Evolutionary conservation across 2,797 vertebrate genomes (phyloP), one percentile per base, ranked within the genome.

Genomic region (Florisuga fusca): DNA sequence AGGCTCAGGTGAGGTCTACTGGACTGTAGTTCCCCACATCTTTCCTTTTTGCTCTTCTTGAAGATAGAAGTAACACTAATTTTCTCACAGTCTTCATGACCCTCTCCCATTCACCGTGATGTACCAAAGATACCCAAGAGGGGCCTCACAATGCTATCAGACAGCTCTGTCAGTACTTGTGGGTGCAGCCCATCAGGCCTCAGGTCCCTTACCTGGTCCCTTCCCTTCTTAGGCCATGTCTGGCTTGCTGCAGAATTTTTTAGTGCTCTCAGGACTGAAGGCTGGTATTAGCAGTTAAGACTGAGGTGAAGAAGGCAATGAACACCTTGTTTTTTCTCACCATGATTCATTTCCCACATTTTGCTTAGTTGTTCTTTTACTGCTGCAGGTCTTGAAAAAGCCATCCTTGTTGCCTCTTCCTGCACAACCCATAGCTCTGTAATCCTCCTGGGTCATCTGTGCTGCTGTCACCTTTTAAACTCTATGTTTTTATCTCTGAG

Each of bases 401-500:
- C n/a, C 9, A 21, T 21, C 29, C 46, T 71, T 74, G 7, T 8
- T 69, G 12, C 18, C 13, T 3, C 4, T 48, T 68, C 25, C 25
- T 72, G 38, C 27, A 36, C 15, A 68, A 10, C 31, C 34, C 22
- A 3, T 27, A 26, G 59, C 13, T 79, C 58, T n/a, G 33, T 22
- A 23, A 2, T 53, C 10, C 23, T 51, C 0, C 2, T 38, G 6
- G 6, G 1, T 71, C 3, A 1, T 27, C 50, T 55, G 38, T 19
- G 8, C 29, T 76, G 15, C 26, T 72, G 3, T 33, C 26, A 34
- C 7, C 7, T 84, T 25, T 19, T 13, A 12, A 33, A 45, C 4
- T 15, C 6, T 31, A 53, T 0, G 0, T 2, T 50, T 58, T 50
- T 41, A 8, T 8, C 5, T 43, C 8, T 84, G 36, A 64, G 8